Evolutionary conservation across 1,140 invertebrate species (phyloP).

Genomic region (Anthonomus grandis): DNA sequence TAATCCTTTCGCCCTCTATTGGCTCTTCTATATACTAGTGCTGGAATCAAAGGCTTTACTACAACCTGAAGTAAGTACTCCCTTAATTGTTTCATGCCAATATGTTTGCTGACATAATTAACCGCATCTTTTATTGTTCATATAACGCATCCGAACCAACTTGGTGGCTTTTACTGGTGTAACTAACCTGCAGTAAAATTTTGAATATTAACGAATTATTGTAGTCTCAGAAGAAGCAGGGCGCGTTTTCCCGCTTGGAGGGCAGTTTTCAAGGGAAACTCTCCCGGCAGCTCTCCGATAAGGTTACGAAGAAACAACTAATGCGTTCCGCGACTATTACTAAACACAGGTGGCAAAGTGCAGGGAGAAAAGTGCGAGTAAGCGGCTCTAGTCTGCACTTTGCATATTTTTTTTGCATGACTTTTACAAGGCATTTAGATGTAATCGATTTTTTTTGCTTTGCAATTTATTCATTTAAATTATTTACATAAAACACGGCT

Average conservation of each 20-base stretch:
- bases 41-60: conserved; percentile 67
- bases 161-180: no score
- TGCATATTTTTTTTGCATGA: neutral
- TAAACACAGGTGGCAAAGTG: conserved; percentile 55
- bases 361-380: conserved; percentile 66
- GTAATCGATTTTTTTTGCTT: neutral
- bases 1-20: conserved; percentile 70
- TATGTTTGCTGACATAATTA: no score
- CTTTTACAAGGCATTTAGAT: neutral
- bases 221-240: conserved; percentile 54
- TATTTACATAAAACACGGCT: no score
- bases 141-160: no score
- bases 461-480: no score
- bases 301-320: conserved; percentile 41
- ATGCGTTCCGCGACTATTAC: conserved; percentile 39
- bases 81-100: no score
- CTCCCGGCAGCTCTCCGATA: conserved; percentile 53
- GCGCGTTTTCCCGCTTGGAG: conserved; percentile 56
- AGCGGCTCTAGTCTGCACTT: conserved; percentile 37
- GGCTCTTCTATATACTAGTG: conserved; percentile 70
- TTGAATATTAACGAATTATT: no score
- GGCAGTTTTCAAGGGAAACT: conserved; percentile 56
- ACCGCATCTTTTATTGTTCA: no score
- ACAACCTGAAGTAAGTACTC: conserved; percentile 60
- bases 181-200: no score